Evolutionary conservation across 2,797 vertebrate species (phyloP).

Genomic region (Betta splendens): DNA sequence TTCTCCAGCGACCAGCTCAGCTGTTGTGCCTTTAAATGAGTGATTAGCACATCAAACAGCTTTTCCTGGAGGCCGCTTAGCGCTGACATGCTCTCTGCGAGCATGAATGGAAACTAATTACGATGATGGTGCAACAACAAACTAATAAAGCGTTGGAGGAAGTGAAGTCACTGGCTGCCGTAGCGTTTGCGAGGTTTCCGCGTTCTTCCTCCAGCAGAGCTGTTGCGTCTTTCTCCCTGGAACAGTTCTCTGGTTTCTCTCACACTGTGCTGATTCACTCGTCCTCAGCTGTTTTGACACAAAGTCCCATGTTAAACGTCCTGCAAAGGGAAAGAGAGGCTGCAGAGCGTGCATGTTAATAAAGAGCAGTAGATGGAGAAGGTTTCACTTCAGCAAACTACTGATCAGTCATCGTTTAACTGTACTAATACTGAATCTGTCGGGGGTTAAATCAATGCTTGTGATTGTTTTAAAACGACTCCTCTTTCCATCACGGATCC

Average conservation of each 20-base stretch:
- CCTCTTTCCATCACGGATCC: too few species aligned
- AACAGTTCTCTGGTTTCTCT: constrained; percentile 13
- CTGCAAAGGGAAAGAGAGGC: constrained; percentile 8
- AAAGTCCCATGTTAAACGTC: constrained; percentile 17
- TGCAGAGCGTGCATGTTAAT: constrained; percentile 20
- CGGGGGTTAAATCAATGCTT: too few species aligned
- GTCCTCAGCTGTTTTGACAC: constrained; percentile 14
- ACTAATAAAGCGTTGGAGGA: constrained; percentile 46
- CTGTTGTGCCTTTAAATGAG: constrained; percentile 48
- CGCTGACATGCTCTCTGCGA: constrained; percentile 46
- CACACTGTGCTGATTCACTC: constrained; percentile 9
- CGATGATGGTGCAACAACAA: constrained; percentile 44
- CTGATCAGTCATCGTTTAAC: too few species aligned
- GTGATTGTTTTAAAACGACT: too few species aligned
- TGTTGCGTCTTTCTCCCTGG: too few species aligned
- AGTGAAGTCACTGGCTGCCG: constrained; percentile 45
- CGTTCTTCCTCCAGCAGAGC: too few species aligned
- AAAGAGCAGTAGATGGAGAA: constrained; percentile 8
- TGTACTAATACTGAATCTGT: too few species aligned
- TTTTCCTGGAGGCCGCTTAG: constrained; percentile 53
- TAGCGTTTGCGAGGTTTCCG: too few species aligned
- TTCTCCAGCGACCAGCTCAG: constrained; percentile 50
- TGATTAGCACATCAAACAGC: constrained; percentile 55
- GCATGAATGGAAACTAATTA: constrained; percentile 61
- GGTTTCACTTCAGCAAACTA: too few species aligned